Percentiles rank a stretch among this genome's conserved stretches.
phyloP scores from a whole-genome alignment of 2,113 vertebrate genomes.

The Myrmecophaga tridactyla region DNA sequence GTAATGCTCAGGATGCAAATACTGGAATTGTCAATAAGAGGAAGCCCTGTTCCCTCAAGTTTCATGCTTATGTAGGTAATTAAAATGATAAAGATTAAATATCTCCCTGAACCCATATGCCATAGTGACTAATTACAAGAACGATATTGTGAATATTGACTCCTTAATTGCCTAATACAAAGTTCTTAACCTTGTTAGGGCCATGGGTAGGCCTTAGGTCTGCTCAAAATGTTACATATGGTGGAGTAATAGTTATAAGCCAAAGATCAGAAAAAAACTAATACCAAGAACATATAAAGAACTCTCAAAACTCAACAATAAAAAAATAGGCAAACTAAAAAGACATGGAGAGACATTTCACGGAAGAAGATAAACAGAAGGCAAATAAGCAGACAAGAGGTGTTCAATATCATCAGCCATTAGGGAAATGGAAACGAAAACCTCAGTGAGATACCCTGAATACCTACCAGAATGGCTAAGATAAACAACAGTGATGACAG shows the following conservation, averaged over 20 bases:
- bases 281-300: not conserved
- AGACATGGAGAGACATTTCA: not conserved
- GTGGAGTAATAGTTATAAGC: not conserved
- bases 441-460: rapidly evolving
- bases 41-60: not conserved
- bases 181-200: not conserved
- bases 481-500: not conserved
- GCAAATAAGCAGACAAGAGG: not conserved
- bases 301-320: not conserved
- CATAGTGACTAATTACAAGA: not conserved
- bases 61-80: not conserved
- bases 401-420: too few relatives aligned
- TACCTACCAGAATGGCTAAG: not conserved
- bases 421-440: not conserved
- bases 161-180: not conserved
- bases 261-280: not conserved
- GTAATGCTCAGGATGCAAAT: not conserved
- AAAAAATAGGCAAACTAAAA: not conserved
- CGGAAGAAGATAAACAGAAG: not conserved
- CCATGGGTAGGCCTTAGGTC: not conserved
- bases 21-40: not conserved
- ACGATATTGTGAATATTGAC: not conserved
- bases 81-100: not conserved
- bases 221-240: not conserved
- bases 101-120: not conserved